Evolutionary conservation across 2,888 invertebrate species (phyloP).

Genomic region (Dicyrtomina minuta): DNA sequence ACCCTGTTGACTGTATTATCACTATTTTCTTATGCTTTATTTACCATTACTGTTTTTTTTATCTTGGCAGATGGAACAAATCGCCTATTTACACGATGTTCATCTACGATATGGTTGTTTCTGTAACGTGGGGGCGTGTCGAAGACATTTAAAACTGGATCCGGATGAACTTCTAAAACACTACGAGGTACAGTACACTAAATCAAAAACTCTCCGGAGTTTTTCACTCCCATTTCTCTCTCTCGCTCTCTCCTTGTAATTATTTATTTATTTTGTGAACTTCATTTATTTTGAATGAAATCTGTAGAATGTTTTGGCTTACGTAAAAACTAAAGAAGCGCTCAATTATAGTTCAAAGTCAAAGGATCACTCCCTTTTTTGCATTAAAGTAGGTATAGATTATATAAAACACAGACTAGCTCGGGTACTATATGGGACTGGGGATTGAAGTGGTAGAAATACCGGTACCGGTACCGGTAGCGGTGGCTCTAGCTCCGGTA

Average conservation of each 20-base stretch:
- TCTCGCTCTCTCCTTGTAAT: not conserved
- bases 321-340: not conserved
- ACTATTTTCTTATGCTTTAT: not conserved
- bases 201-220: too few relatives aligned
- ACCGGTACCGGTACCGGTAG: too few relatives aligned
- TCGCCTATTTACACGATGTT: conserved; percentile 83
- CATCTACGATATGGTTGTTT: conserved; percentile 91
- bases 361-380: not conserved
- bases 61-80: conserved; percentile 72
- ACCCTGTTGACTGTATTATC: too few relatives aligned
- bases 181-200: conserved; percentile 61
- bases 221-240: not conserved
- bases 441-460: too few relatives aligned
- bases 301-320: too few relatives aligned
- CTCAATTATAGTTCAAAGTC: not conserved
- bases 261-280: too few relatives aligned
- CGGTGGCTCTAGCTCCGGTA: too few relatives aligned
- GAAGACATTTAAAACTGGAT: conserved; percentile 70
- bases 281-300: too few relatives aligned
- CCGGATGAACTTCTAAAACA: conserved; percentile 72
- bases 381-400: too few relatives aligned
- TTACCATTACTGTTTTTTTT: not conserved
- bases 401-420: too few relatives aligned
- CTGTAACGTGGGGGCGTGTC: conserved; percentile 95
- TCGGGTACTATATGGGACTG: too few relatives aligned